These are phyloP conservation scores for Syrphus vitripennis DNA, from an alignment of 2,888 invertebrate genomes.

Conservation along the genomic window DNA sequence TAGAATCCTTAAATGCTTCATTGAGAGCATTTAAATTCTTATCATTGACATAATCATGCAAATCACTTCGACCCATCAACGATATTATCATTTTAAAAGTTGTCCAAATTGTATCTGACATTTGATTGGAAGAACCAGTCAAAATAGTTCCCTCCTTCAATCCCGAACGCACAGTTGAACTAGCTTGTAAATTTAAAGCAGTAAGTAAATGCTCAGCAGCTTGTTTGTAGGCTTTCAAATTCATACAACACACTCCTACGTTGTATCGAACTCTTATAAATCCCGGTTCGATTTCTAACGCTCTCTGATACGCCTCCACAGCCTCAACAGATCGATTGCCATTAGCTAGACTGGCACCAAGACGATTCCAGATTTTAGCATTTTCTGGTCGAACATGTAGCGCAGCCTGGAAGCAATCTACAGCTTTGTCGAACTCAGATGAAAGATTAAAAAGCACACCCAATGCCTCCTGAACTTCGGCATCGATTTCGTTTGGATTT, in stretches of 20 bases:
- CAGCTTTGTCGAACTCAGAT: slow-evolving; percentile 97
- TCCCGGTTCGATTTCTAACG: slow-evolving; percentile 95
- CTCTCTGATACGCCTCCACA: slow-evolving; percentile 96
- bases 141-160: slow-evolving; percentile 83
- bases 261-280: slow-evolving; percentile 98
- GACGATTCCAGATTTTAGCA: slow-evolving; percentile 96
- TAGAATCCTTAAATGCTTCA: slow-evolving; percentile 81
- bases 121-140: slow-evolving; percentile 80
- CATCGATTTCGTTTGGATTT: slow-evolving; percentile 88
- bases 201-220: slow-evolving; percentile 97
- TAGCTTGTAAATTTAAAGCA: slow-evolving; percentile 95
- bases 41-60: slow-evolving; percentile 84
- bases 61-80: slow-evolving; percentile 87
- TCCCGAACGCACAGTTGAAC: slow-evolving; percentile 81
- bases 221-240: slow-evolving; percentile 95
- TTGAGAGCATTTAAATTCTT: slow-evolving; percentile 85
- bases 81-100: slow-evolving; percentile 94
- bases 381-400: slow-evolving; percentile 89
- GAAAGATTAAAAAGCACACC: slow-evolving; percentile 97
- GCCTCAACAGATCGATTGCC: slow-evolving; percentile 97
- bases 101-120: slow-evolving; percentile 97
- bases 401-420: slow-evolving; percentile 96
- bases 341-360: slow-evolving; percentile 98
- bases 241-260: slow-evolving; percentile 98
- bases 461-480: slow-evolving; percentile 95